Percentiles rank a stretch among this genome's conserved stretches.
Evolutionary conservation across 2,113 vertebrate species (phyloP).

Genomic region (Psittacus erithacus): DNA sequence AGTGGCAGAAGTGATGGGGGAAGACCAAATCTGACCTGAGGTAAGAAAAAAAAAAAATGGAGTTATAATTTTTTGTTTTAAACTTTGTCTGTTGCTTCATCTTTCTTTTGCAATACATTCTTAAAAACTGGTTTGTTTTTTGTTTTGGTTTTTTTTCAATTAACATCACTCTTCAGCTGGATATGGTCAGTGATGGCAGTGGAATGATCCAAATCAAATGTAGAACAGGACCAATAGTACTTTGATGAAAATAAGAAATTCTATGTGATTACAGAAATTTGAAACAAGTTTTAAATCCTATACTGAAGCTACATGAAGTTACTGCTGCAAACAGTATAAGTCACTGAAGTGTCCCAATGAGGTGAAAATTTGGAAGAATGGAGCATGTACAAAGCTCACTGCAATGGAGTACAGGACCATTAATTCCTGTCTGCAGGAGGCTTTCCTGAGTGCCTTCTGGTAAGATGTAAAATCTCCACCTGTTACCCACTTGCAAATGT

Average conservation of each 20-base stretch:
- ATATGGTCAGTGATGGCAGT: neutral
- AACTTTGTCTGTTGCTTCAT: neutral
- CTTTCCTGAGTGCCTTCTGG: neutral
- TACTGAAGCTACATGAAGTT: neutral
- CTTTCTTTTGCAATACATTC: neutral
- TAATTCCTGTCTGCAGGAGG: neutral
- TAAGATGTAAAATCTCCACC: neutral
- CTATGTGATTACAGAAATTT: neutral
- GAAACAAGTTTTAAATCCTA: neutral
- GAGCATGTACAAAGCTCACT: neutral
- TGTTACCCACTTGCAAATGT: accelerated
- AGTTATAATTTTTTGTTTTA: neutral
- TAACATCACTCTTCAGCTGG: neutral
- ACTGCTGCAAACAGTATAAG: neutral
- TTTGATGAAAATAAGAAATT: neutral
- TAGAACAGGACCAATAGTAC: neutral
- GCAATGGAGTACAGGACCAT: neutral
- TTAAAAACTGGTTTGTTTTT: neutral
- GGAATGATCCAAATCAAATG: neutral
- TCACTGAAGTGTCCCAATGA: neutral
- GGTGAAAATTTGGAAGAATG: neutral
- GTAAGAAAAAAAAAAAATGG: neutral
- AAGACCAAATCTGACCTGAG: slow-evolving; percentile 62
- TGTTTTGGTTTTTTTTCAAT: neutral
- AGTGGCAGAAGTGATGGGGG: slow-evolving; percentile 50